Conservation (phyloP, 2,888 invertebrate genomes). For the Patella caerulea region DNA sequence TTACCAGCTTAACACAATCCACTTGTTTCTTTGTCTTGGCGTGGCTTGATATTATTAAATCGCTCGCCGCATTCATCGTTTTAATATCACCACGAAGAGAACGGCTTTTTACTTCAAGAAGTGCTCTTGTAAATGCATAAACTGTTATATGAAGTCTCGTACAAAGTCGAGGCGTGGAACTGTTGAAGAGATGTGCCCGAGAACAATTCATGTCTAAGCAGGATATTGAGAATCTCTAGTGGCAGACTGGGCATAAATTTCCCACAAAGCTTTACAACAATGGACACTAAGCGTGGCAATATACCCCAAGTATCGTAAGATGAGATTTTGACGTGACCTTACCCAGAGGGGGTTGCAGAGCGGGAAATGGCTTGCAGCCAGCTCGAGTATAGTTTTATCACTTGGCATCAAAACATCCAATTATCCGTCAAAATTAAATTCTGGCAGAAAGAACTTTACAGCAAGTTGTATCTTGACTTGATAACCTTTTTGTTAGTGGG, state of each 20-base stretch:
- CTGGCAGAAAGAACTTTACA: not conserved
- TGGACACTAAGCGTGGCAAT: not conserved
- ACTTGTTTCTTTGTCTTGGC: slow-evolving; percentile 4
- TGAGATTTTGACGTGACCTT: slow-evolving; percentile 11
- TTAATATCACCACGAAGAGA: not conserved
- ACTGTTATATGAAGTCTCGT: slow-evolving; percentile 9
- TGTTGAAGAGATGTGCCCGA: not conserved
- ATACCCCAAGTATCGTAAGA: not conserved
- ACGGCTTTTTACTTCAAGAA: slow-evolving; percentile 3
- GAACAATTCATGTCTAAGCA: slow-evolving; percentile 13
- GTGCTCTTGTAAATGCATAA: slow-evolving; percentile 10
- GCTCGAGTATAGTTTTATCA: not conserved
- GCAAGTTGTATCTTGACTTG: no score
- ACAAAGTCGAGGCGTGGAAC: not conserved
- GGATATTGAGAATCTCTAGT: slow-evolving; percentile 9
- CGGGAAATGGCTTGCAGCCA: not conserved
- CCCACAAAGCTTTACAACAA: not conserved
- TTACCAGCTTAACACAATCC: slow-evolving; percentile 2
- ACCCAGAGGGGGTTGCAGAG: not conserved
- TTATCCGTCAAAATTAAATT: not conserved
- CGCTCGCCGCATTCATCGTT: slow-evolving; percentile 1
- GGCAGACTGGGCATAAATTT: slow-evolving; percentile 5
- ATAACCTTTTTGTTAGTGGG: no score
- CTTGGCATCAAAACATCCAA: not conserved
- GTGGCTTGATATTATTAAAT: slow-evolving; percentile 10